phyloP scores from a whole-genome alignment of 35 echinoderm and acorn worm genomes.

The Diadema setosum region DNA sequence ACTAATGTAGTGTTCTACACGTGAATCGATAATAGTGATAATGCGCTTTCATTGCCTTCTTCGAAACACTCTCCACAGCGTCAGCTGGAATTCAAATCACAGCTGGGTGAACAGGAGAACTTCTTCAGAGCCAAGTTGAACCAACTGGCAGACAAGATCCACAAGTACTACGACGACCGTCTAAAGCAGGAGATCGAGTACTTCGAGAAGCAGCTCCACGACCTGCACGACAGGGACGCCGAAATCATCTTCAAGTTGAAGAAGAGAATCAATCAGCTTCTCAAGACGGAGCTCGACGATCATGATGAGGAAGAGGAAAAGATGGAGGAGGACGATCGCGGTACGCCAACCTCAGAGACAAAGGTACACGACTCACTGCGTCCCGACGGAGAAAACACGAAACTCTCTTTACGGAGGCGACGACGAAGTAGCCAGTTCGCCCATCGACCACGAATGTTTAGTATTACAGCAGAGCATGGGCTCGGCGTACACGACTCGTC shows the following conservation, averaged over 20 bases:
- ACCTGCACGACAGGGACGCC: conserved; percentile 46
- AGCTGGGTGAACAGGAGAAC: conserved; percentile 6
- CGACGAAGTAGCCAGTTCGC: conserved; percentile 1
- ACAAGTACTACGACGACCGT: conserved; percentile 69
- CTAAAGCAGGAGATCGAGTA: conserved; percentile 70
- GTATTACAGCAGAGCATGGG: neutral
- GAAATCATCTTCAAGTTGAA: conserved; percentile 40
- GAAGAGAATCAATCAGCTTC: neutral
- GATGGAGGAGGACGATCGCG: too few relatives aligned
- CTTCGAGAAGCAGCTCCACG: conserved; percentile 79
- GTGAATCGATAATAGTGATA: too few relatives aligned
- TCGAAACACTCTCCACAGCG: neutral
- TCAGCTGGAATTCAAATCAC: neutral
- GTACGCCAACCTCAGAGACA: too few relatives aligned
- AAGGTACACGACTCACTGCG: neutral
- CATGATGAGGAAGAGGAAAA: neutral
- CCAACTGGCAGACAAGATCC: conserved; percentile 55
- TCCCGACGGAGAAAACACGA: neutral
- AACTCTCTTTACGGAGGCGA: neutral
- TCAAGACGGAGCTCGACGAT: neutral
- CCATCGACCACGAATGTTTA: neutral
- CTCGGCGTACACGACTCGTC: neutral
- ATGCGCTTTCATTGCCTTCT: too few relatives aligned
- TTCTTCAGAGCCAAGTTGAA: conserved; percentile 54
- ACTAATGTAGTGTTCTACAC: too few relatives aligned